Conservation (phyloP, 2,888 invertebrate genomes). For the Corbicula japonica region DNA sequence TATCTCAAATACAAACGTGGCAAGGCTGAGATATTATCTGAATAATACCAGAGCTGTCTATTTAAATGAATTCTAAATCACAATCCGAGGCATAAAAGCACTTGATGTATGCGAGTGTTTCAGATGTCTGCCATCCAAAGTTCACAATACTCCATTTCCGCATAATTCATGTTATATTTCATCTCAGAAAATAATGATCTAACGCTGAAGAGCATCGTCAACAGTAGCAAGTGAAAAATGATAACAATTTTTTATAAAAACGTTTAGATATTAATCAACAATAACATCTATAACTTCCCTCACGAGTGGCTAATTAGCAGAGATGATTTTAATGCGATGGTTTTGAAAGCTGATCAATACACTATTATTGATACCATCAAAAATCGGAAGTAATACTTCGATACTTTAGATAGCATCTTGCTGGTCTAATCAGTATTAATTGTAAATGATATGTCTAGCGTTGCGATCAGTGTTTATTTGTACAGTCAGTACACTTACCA, state of each 20-base stretch:
- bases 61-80: no score
- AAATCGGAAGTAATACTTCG: constrained; percentile 10
- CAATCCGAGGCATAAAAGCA: no score
- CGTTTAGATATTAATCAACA: not conserved
- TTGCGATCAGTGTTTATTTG: no score
- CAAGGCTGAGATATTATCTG: no score
- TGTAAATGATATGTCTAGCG: no score
- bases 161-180: no score
- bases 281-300: not conserved
- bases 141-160: constrained; percentile 3
- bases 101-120: no score
- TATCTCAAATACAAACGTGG: no score
- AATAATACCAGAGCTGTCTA: no score
- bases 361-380: not conserved
- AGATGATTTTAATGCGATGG: not conserved
- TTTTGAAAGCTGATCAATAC: constrained; percentile 2
- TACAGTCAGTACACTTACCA: no score
- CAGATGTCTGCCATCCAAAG: not conserved
- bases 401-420: constrained; percentile 4
- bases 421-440: not conserved
- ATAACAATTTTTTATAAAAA: not conserved
- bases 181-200: no score
- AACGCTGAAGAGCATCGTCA: constrained; percentile 2
- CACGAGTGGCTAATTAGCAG: not conserved
- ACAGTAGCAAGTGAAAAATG: constrained; percentile 5